Evolutionary conservation across 2,797 vertebrate species (phyloP), one percentile per base, ranked within the genome.

Genomic region (Myotis planiceps): DNA sequence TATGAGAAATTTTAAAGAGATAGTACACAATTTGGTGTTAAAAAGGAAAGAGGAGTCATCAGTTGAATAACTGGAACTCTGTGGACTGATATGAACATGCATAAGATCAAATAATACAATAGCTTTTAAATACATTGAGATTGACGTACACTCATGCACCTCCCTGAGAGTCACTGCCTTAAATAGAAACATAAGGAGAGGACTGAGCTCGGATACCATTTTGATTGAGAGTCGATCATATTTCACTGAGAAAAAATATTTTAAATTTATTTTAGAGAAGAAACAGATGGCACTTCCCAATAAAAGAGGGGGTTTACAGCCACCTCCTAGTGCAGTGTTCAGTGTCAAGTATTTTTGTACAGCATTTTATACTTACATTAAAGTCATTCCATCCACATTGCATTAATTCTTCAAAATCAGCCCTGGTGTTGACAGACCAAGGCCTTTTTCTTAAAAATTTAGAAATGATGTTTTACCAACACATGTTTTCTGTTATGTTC

Each of bases 191-290:
- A 58, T 45, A 42, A 78, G 34, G 3, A 75, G 9, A 71, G 25
- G 68, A n/a, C 82, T 60, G 18, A 69, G 32, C 76, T 78, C 29
- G 9, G 60, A 83, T 32, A 27, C 16, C 55, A 66, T 87, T 74
- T 34, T 87, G 37, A 79, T 3, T 53, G 42, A 69, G 4, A 81
- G 39, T 29, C 49, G 27, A 69, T 65, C 65, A 16, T 82, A 82
- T 55, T 83, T 85, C 66, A 88, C 21, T 71, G 47, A 85, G n/a
- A 79, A 79, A 79, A 83, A 86, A 65, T n/a, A 90, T 74, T 74
- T 65, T 83, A 45, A 78, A 84, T 79, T 78, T 92, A 90, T 66
- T 92, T 84, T 71, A 58, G n/a, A 94, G 27, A 74, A 92, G 32
- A 88, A 78, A 83, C n/a, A 89, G 74, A 69, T 74, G 47, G 49